Evolutionary conservation across 1,140 invertebrate genomes (phyloP).

Genomic region (Leucophenga varia): DNA sequence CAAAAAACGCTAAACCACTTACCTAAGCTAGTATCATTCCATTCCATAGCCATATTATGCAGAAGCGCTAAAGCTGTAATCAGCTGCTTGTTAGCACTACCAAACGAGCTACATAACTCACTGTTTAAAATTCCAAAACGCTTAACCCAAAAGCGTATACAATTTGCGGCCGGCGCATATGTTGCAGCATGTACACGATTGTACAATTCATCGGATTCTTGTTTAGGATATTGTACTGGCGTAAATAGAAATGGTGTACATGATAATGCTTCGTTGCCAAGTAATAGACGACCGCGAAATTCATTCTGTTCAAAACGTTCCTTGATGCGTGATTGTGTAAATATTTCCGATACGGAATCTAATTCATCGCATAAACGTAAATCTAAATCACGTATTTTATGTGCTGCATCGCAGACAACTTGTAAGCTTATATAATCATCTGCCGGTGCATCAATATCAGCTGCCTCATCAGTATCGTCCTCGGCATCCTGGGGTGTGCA

Average conservation of each 20-base stretch:
- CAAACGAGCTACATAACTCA: conserved; percentile 27
- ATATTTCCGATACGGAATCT: conserved; percentile 26
- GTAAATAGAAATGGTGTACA: conserved; percentile 38
- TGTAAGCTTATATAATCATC: conserved; percentile 34
- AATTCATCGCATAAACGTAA: conserved; percentile 29
- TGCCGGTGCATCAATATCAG: conserved; percentile 1
- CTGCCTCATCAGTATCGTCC: neutral
- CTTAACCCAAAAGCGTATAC: conserved; percentile 25
- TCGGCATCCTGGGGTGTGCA: neutral
- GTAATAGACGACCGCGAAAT: conserved; percentile 41
- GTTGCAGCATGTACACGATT: conserved; percentile 35
- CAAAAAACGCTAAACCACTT: neutral
- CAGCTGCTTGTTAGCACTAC: conserved; percentile 31
- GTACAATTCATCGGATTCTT: conserved; percentile 33
- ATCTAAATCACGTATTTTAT: conserved; percentile 43
- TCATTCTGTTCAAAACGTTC: conserved; percentile 49
- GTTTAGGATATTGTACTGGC: conserved; percentile 25
- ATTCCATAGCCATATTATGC: conserved; percentile 50
- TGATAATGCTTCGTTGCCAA: conserved; percentile 31
- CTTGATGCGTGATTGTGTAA: conserved; percentile 33
- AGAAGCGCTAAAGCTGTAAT: conserved; percentile 40
- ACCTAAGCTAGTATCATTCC: conserved; percentile 36
- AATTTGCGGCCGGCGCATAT: conserved; percentile 34
- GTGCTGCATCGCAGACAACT: conserved; percentile 35
- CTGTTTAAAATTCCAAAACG: conserved; percentile 34